Percentiles rank a stretch among this genome's conserved stretches.
These are phyloP conservation scores for Zygaena filipendulae DNA, from an alignment of 2,888 invertebrate genomes.

Conservation along the genomic window DNA sequence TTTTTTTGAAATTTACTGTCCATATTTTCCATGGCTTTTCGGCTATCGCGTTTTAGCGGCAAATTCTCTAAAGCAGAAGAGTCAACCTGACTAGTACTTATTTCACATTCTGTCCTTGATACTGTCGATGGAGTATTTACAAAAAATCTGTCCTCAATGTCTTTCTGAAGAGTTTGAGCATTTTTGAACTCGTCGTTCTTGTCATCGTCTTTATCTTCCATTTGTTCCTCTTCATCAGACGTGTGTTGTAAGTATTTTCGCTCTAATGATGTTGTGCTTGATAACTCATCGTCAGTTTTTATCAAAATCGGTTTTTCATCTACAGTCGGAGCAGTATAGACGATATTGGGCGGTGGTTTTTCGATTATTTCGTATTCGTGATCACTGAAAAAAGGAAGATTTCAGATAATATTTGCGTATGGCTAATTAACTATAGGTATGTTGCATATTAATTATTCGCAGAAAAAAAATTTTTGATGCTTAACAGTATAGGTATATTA, in stretches of 20 bases:
- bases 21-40: slow-evolving; percentile 59
- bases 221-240: slow-evolving; percentile 55
- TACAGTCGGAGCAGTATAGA: slow-evolving; percentile 39
- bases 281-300: slow-evolving; percentile 59
- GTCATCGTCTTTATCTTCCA: slow-evolving; percentile 38
- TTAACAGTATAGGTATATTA: slow-evolving; percentile 1
- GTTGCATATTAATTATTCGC: slow-evolving; percentile 7
- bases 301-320: slow-evolving; percentile 41
- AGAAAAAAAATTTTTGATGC: slow-evolving; percentile 5
- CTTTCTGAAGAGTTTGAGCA: slow-evolving; percentile 69
- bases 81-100: slow-evolving; percentile 75
- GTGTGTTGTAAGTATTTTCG: slow-evolving; percentile 58
- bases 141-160: slow-evolving; percentile 73
- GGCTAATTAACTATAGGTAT: background rate
- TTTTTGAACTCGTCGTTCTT: slow-evolving; percentile 35
- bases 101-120: slow-evolving; percentile 72
- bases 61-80: slow-evolving; percentile 73
- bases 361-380: slow-evolving; percentile 94
- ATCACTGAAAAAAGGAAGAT: slow-evolving; percentile 74
- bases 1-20: slow-evolving; percentile 73
- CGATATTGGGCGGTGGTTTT: slow-evolving; percentile 67
- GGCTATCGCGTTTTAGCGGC: slow-evolving; percentile 67
- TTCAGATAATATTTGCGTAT: background rate
- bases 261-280: slow-evolving; percentile 60
- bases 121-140: slow-evolving; percentile 67